Percentiles rank a stretch among this genome's conserved stretches.
Conservation (phyloP, 2,888 invertebrate species). For the Dasypogon diadema region DNA sequence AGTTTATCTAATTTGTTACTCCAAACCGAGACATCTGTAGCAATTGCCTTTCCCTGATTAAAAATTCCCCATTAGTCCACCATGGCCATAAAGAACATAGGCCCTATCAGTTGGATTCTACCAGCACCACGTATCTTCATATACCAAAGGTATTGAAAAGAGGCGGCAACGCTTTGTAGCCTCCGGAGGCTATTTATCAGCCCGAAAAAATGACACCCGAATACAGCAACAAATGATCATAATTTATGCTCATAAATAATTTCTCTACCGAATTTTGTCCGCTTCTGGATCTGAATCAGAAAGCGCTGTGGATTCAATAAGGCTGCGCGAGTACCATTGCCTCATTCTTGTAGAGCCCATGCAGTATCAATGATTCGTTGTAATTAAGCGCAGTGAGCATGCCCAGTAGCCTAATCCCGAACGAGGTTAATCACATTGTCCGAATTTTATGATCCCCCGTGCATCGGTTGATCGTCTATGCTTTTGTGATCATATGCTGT, state of each 20-base stretch:
- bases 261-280: slow-evolving; percentile 49
- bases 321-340: neutral
- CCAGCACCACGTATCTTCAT: neutral
- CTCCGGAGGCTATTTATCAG: slow-evolving; percentile 43
- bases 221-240: slow-evolving; percentile 53
- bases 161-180: slow-evolving; percentile 48
- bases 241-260: slow-evolving; percentile 56
- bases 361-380: slow-evolving; percentile 51
- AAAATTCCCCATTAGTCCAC: slow-evolving; percentile 34
- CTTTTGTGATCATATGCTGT: slow-evolving; percentile 15
- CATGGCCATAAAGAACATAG: slow-evolving; percentile 37
- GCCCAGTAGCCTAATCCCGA: slow-evolving; percentile 57
- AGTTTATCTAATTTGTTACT: slow-evolving; percentile 43
- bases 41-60: neutral
- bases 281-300: slow-evolving; percentile 38
- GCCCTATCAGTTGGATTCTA: slow-evolving; percentile 8
- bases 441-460: slow-evolving; percentile 54
- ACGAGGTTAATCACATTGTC: slow-evolving; percentile 56
- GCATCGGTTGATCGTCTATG: slow-evolving; percentile 28
- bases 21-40: neutral
- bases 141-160: slow-evolving; percentile 33
- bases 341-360: neutral
- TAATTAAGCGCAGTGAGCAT: slow-evolving; percentile 56
- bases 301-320: neutral
- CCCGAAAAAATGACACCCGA: slow-evolving; percentile 39